Evolutionary conservation across 2,888 invertebrate species (phyloP).

Genomic region (Nomada ruficornis): DNA sequence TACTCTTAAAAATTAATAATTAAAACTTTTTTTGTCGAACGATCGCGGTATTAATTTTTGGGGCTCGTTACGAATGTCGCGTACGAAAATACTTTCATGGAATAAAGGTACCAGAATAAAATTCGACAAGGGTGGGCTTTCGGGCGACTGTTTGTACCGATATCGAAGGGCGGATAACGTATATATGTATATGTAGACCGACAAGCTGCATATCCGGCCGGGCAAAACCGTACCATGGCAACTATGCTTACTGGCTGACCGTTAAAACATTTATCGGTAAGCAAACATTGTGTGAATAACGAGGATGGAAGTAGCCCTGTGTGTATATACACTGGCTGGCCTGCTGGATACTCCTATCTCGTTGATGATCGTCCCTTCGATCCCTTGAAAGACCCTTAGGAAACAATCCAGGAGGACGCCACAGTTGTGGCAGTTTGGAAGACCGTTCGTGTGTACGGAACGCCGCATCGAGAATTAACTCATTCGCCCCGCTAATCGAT

Average conservation of each 20-base stretch:
- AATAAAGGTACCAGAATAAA: neutral
- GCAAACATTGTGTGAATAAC: constrained; percentile 69
- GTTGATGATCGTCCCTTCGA: constrained; percentile 59
- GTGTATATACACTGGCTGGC: constrained; percentile 49
- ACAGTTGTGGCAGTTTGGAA: constrained; percentile 28
- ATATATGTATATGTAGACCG: constrained; percentile 16
- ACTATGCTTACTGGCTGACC: constrained; percentile 44
- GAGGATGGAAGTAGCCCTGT: constrained; percentile 61
- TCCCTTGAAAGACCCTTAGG: constrained; percentile 54
- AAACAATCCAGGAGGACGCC: constrained; percentile 37
- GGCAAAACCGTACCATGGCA: constrained; percentile 55
- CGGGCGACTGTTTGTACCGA: constrained; percentile 16
- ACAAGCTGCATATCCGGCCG: constrained; percentile 58
- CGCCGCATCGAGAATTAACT: constrained; percentile 58
- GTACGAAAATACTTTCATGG: neutral
- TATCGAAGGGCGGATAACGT: constrained; percentile 21
- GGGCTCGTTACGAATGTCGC: neutral
- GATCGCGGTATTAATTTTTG: too few species aligned
- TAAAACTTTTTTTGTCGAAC: too few species aligned
- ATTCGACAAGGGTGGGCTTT: constrained; percentile 28
- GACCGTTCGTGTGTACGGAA: constrained; percentile 56
- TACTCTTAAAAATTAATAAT: too few species aligned
- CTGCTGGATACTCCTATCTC: constrained; percentile 31
- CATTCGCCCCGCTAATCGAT: constrained; percentile 65
- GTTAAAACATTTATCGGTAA: constrained; percentile 69